Evolutionary conservation across 2,888 invertebrate species (phyloP).

Genomic region (Dicyrtomina minuta): DNA sequence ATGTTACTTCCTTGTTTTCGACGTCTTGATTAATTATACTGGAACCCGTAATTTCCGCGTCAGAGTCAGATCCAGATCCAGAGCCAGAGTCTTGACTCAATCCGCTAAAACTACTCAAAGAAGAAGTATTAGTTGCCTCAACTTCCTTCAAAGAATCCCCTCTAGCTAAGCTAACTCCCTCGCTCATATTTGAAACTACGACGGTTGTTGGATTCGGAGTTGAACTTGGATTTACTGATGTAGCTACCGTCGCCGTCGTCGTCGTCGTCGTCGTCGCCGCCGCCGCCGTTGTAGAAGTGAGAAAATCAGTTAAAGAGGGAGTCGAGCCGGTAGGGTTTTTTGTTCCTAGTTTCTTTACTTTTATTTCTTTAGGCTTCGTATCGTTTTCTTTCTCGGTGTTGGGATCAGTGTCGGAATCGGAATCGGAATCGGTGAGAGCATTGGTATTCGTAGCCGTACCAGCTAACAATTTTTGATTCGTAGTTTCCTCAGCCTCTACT

Average conservation of each 20-base stretch:
- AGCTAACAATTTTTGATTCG: too few relatives aligned
- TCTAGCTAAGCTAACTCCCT: not conserved
- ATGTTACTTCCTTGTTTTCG: slow-evolving; percentile 41
- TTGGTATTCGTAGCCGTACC: too few relatives aligned
- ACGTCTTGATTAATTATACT: slow-evolving; percentile 34
- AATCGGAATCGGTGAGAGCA: too few relatives aligned
- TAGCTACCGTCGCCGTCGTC: not conserved
- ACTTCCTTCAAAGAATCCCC: slow-evolving; percentile 5
- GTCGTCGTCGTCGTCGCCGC: slow-evolving; percentile 52
- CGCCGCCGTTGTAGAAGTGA: slow-evolving; percentile 51
- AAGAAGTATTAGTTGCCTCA: slow-evolving; percentile 6
- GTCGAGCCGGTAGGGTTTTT: slow-evolving; percentile 9
- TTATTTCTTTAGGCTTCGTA: not conserved
- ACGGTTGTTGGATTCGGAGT: slow-evolving; percentile 35
- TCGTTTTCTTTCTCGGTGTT: too few relatives aligned
- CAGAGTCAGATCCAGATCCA: slow-evolving; percentile 1
- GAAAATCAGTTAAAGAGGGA: slow-evolving; percentile 18
- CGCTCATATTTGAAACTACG: not conserved
- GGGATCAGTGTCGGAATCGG: not conserved
- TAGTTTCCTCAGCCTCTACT: too few relatives aligned
- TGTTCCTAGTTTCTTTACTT: slow-evolving; percentile 7
- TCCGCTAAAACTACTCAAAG: slow-evolving; percentile 9
- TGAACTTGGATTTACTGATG: not conserved
- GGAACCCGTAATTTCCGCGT: not conserved
- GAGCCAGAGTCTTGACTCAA: slow-evolving; percentile 13